Base-by-base conservation (phyloP, 2,113 vertebrate genomes). In the Corvus hawaiiensis region DNA sequence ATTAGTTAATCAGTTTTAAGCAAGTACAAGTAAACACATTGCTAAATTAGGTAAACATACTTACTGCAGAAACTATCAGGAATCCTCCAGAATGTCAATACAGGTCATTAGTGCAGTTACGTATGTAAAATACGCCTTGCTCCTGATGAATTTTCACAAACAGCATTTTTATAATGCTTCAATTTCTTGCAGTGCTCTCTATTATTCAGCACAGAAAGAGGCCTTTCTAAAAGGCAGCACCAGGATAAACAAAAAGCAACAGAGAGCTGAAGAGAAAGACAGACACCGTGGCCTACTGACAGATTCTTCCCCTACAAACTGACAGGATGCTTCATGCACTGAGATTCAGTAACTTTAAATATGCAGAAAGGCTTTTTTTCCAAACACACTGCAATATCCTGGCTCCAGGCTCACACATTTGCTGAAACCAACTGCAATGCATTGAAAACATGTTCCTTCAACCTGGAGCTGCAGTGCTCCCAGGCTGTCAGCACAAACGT, bases 401-500 rank as follows among this genome's bases (percentile, higher is more conserved):
- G 16, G 93, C 79, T 98, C 94, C 63, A 23, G 91, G 93, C 96
- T 97, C 62, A 17, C 88, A 94, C 87, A 84, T 84, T 93, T 93
- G 97, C 98, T 93, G 90, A 97, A 98, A 95, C 93, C 97, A 95
- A 97, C 97, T 97, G 98, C 96, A 97, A 95, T 97, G 96, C 97
- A 97, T 97, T 98, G 97, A 96, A 98, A 97, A 97, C 14, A 61
- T 96, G 97, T 97, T 98, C 98, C 94, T 98, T 97, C 94, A 92
- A 97, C 97, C 96, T 98, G 98, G 97, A 97, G 98, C 98, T 98
- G 98, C 98, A 97, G 97, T 94, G 95, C 96, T 98, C 93, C 71
- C 78, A 91, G 94, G 83, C 95, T 96, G 96, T 96, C 97, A 96
- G 97, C 96, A 97, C 84, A 97, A 97, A 97, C 84, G 54, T 79